Percentiles rank a stretch among this genome's conserved stretches.
Conservation (phyloP, 2,888 invertebrate species). For the Limnephilus auricula region DNA sequence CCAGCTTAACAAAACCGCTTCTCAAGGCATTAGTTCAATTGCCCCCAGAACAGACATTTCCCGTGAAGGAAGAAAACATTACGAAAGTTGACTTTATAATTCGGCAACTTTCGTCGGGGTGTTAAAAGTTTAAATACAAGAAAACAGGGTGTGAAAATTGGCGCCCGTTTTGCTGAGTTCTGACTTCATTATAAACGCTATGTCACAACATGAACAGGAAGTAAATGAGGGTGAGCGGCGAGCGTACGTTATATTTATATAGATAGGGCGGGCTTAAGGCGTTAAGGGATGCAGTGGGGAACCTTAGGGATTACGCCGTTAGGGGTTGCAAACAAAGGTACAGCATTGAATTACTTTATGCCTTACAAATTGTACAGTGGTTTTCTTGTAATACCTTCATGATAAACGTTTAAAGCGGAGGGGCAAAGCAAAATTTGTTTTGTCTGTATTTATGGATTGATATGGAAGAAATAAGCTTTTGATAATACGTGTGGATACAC, state of each 20-base stretch:
- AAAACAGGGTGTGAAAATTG: conserved; percentile 10
- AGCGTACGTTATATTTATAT: not conserved
- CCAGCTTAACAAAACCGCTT: not conserved
- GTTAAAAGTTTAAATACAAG: not conserved
- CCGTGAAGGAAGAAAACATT: conserved; percentile 6
- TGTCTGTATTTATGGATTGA: not conserved
- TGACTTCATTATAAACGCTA: conserved; percentile 6
- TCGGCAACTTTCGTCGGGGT: not conserved
- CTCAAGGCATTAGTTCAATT: not conserved
- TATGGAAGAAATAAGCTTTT: no score
- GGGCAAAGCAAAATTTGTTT: not conserved
- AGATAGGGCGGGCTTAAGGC: not conserved
- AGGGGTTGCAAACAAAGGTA: not conserved
- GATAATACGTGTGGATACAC: no score
- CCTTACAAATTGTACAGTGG: not conserved
- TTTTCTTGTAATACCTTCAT: not conserved
- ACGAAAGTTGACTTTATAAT: conserved; percentile 11
- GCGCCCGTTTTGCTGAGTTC: not conserved
- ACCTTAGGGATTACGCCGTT: not conserved
- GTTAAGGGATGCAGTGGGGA: not conserved
- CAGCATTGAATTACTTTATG: not conserved
- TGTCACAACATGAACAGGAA: not conserved
- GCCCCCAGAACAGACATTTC: not conserved
- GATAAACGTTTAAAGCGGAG: not conserved
- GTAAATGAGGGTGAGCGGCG: not conserved